Evolutionary conservation across 2,888 invertebrate genomes (phyloP).

Genomic region (Tenthredo mesomela): DNA sequence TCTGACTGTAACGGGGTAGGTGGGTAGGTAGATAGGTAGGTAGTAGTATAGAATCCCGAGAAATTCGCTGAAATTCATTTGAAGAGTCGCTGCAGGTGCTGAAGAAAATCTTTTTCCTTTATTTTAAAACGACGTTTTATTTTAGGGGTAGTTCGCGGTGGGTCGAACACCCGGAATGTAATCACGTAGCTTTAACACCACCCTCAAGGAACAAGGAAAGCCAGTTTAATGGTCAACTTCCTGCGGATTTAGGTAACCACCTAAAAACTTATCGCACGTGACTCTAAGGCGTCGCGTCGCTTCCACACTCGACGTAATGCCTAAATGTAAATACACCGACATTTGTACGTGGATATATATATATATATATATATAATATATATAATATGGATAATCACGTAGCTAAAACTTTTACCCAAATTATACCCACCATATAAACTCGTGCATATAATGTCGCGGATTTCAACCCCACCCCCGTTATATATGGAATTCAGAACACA

Average conservation of each 20-base stretch:
- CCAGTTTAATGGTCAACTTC: slow-evolving; percentile 34
- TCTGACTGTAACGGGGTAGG: neutral
- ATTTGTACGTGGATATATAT: neutral
- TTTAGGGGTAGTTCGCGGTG: neutral
- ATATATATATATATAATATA: no score
- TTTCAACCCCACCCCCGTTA: neutral
- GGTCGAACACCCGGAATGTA: neutral
- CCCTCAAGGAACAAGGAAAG: slow-evolving; percentile 1
- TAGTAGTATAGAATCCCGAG: neutral
- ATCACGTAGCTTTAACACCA: slow-evolving; percentile 22
- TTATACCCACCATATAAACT: neutral
- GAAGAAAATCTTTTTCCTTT: neutral
- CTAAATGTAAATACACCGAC: neutral
- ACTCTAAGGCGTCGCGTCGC: slow-evolving; percentile 57
- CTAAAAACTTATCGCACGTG: slow-evolving; percentile 64
- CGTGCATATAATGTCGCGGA: neutral
- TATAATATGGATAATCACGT: neutral
- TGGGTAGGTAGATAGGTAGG: no score
- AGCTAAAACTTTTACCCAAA: slow-evolving; percentile 12
- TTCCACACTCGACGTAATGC: neutral
- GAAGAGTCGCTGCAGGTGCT: neutral
- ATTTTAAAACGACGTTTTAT: neutral
- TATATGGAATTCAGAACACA: neutral
- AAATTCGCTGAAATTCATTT: neutral
- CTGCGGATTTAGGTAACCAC: slow-evolving; percentile 13